Conservation (phyloP, 2,113 vertebrate species). For the Ardeotis arabs region DNA sequence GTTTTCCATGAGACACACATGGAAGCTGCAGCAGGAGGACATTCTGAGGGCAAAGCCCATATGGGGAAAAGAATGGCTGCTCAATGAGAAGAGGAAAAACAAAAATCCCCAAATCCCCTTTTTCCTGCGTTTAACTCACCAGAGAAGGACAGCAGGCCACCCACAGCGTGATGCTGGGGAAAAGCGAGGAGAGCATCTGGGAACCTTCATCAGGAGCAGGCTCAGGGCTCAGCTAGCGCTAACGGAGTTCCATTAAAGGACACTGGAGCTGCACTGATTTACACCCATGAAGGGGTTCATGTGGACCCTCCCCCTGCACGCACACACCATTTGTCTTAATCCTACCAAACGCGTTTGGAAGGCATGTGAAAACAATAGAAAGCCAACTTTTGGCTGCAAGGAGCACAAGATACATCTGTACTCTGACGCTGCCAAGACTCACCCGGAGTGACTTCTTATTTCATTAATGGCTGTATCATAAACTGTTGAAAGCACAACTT, state of each 20-base stretch:
- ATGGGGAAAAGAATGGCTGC: background rate
- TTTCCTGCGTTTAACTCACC: background rate
- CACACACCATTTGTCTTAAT: constrained; percentile 19
- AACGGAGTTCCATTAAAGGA: background rate
- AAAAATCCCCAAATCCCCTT: background rate
- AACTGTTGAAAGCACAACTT: constrained; percentile 28
- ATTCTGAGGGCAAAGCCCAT: background rate
- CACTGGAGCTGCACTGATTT: background rate
- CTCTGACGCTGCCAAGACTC: constrained; percentile 42
- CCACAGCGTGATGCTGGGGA: background rate
- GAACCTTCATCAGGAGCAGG: background rate
- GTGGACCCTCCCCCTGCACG: background rate
- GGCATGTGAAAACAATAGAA: background rate
- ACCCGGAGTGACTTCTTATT: background rate
- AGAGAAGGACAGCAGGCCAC: background rate
- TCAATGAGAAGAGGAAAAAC: background rate
- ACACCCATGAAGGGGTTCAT: background rate
- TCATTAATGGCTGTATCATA: constrained; percentile 36
- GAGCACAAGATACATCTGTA: constrained; percentile 32
- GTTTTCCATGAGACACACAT: background rate
- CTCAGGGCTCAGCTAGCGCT: background rate
- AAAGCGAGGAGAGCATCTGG: constrained; percentile 13
- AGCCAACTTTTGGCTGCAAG: constrained; percentile 33
- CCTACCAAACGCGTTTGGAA: constrained; percentile 1
- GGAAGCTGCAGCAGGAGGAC: background rate